A percentile compares a stretch with the other conserved stretches of the same genome.
phyloP scores from a whole-genome alignment of 1,140 invertebrate species.

The Forficula auricularia region DNA sequence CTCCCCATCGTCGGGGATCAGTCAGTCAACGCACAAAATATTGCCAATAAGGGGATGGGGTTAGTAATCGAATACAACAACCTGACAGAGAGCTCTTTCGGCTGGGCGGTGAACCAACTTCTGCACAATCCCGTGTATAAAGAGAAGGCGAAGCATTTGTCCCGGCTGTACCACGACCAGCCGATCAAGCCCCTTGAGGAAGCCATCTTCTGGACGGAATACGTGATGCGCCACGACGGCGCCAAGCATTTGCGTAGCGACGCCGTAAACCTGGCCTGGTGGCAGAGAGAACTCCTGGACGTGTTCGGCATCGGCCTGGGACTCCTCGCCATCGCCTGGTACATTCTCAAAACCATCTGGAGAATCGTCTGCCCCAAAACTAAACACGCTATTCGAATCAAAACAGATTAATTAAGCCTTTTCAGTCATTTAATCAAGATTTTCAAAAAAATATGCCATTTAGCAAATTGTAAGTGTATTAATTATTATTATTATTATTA shows the following conservation, averaged over 20 bases:
- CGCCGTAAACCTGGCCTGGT: neutral
- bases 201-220: conserved; percentile 15
- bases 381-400: too few relatives aligned
- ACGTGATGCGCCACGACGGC: conserved; percentile 12
- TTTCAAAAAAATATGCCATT: too few relatives aligned
- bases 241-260: conserved; percentile 3
- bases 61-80: too few relatives aligned
- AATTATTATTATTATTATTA: too few relatives aligned
- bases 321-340: too few relatives aligned
- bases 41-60: neutral
- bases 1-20: conserved; percentile 22
- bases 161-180: conserved; percentile 11
- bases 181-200: conserved; percentile 12
- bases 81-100: neutral
- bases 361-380: too few relatives aligned
- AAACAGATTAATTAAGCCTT: too few relatives aligned
- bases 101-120: neutral
- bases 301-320: neutral
- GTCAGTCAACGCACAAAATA: neutral
- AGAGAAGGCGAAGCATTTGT: conserved; percentile 6
- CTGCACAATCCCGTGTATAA: conserved; percentile 5
- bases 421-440: too few relatives aligned
- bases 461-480: too few relatives aligned
- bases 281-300: neutral
- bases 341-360: too few relatives aligned